phyloP scores from a whole-genome alignment of 2,888 invertebrate species.

The Nomada flava region DNA sequence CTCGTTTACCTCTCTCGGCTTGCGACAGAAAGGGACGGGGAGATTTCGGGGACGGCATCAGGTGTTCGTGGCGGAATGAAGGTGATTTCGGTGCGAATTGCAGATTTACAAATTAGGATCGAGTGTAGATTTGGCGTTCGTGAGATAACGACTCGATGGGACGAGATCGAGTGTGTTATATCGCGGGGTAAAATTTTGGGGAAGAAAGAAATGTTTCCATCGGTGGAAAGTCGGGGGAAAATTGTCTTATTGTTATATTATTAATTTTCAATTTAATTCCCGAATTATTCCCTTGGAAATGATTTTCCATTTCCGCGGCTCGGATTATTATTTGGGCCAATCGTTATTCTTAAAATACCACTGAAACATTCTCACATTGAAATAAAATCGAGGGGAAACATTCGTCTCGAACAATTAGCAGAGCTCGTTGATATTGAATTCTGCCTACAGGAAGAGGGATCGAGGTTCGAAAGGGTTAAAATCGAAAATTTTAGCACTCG shows the following conservation, averaged over 20 bases:
- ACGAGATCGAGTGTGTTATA: slow-evolving; percentile 13
- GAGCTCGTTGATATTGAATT: background rate
- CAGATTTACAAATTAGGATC: slow-evolving; percentile 73
- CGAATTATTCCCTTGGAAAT: no score
- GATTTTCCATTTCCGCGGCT: no score
- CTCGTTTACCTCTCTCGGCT: background rate
- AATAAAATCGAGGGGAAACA: no score
- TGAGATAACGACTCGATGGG: slow-evolving; percentile 32
- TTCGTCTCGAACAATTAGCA: background rate
- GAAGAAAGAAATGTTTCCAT: background rate
- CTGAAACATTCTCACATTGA: no score
- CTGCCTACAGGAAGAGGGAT: no score
- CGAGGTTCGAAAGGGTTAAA: background rate
- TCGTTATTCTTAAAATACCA: no score
- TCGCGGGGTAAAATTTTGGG: background rate
- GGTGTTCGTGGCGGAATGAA: slow-evolving; percentile 61
- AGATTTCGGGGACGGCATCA: slow-evolving; percentile 67
- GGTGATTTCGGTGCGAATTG: slow-evolving; percentile 72
- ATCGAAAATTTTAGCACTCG: background rate
- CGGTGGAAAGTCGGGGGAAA: no score
- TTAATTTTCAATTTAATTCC: no score
- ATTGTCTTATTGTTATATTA: no score
- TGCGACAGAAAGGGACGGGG: slow-evolving; percentile 6
- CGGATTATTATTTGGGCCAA: no score
- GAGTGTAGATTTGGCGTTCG: slow-evolving; percentile 40